Evolutionary conservation across 1,140 invertebrate species (phyloP), one percentile per base, ranked within the genome.

Genomic region (Diplogasteroides magnus): DNA sequence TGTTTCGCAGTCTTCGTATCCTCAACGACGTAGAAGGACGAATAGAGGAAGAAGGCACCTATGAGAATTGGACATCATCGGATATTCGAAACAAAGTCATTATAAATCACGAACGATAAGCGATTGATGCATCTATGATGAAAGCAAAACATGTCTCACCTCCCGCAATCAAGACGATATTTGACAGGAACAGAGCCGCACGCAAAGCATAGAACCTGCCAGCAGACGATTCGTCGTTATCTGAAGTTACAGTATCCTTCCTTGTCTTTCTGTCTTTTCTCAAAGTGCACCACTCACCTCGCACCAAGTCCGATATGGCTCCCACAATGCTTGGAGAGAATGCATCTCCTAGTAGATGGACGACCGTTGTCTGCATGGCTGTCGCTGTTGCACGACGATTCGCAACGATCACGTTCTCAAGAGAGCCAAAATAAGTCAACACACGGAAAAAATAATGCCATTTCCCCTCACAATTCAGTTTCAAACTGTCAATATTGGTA

Each of bases 301-400:
- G 26, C 2, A 75, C 15, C 19, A 25, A 15, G 32, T 75, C 73
- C 11, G 72, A 74, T 28, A 76, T n/a, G 19, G 59, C 15, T 83
- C 93, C 93, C 78, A 95, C 89, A 69, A 95, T 86, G 82, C 93
- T 95, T 0, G 93, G 93, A 85, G 91, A 94, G 48, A 91, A 90
- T 48, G 93, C 93, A 86, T 96, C 93, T n/a, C 93, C 93, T 48
- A 96, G 86, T 48, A 91, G 89, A 85, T 96, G 93, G 2, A 91
- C 92, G 73, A 94, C 85, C n/a, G 95, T 86, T 77, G 95, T 94
- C 86, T 96, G 93, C 78, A 95, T 91, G 25, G 94, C 92, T 86
- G 93, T 92, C 3, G 94, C 94, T 29, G 92, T 91, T 0, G 92
- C 91, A 80, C 94, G 87, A 80, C 93, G 87, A 15, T 91, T 91